Percentiles rank a stretch among this genome's conserved stretches.
Conservation (phyloP, 37 sponge, comb jelly and placozoan species). For the Tethya wilhelma region DNA sequence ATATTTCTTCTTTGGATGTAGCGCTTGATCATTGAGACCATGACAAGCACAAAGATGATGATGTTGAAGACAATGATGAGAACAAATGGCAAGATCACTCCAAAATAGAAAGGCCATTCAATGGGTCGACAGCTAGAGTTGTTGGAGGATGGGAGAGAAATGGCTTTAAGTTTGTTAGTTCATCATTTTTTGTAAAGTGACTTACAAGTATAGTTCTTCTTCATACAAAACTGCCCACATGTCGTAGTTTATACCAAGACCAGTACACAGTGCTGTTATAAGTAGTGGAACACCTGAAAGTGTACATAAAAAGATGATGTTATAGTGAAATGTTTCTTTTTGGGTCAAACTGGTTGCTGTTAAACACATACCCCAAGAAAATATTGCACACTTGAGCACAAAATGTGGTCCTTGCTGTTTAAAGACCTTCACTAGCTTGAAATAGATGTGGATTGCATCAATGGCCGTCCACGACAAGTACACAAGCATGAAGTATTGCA, state of each 20-base stretch:
- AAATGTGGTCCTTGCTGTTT: background rate
- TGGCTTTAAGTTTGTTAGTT: background rate
- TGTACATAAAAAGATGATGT: too few species aligned
- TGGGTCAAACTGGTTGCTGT: background rate
- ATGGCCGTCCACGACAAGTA: slow-evolving; percentile 52
- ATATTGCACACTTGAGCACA: background rate
- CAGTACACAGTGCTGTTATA: slow-evolving; percentile 13
- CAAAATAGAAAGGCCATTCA: background rate
- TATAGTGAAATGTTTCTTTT: background rate
- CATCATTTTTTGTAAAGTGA: background rate
- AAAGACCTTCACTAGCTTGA: slow-evolving; percentile 56
- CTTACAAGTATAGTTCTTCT: background rate
- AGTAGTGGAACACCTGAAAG: slow-evolving; percentile 23
- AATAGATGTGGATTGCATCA: slow-evolving; percentile 44
- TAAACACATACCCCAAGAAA: slow-evolving; percentile 32
- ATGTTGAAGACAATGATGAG: background rate
- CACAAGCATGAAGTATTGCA: slow-evolving; percentile 51
- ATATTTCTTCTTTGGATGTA: background rate
- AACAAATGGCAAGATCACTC: background rate
- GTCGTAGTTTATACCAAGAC: slow-evolving; percentile 3
- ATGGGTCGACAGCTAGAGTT: background rate
- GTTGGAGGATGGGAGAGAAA: background rate
- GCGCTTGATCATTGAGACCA: background rate
- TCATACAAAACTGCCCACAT: background rate
- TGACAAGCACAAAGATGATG: background rate